phyloP scores from a whole-genome alignment of 1,140 invertebrate species.

The Lucilia cuprina region DNA sequence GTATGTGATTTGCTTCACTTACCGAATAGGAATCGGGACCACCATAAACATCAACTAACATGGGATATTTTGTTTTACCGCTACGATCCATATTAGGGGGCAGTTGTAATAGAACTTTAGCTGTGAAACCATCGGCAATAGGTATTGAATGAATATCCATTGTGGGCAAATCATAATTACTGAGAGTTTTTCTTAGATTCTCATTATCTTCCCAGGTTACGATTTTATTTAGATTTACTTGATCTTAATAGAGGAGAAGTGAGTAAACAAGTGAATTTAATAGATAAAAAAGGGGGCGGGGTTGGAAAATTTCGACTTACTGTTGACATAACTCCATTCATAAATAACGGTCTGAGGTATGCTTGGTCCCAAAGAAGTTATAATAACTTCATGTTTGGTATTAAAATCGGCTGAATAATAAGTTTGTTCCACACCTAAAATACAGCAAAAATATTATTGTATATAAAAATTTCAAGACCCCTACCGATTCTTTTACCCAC shows the following conservation, averaged over 20 bases:
- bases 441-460: no score
- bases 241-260: conserved; percentile 39
- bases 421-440: conserved; percentile 49
- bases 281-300: neutral
- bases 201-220: conserved; percentile 58
- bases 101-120: conserved; percentile 68
- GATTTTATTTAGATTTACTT: conserved; percentile 49
- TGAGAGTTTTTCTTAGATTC: conserved; percentile 43
- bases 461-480: no score
- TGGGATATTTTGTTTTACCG: conserved; percentile 77
- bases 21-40: conserved; percentile 89
- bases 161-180: conserved; percentile 48
- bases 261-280: neutral
- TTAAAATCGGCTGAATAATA: conserved; percentile 58
- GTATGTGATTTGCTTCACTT: conserved; percentile 39
- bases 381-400: conserved; percentile 52
- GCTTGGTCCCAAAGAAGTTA: conserved; percentile 54
- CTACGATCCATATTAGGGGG: conserved; percentile 76
- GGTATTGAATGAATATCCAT: conserved; percentile 50
- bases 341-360: conserved; percentile 52
- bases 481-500: neutral
- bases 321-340: conserved; percentile 47
- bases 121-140: conserved; percentile 55
- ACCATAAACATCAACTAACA: conserved; percentile 88
- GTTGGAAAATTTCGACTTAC: conserved; percentile 39